A percentile compares a stretch with the other conserved stretches of the same genome.
These are phyloP conservation scores for Teleogryllus occipitalis DNA, from an alignment of 1,140 invertebrate species.

Conservation along the genomic window DNA sequence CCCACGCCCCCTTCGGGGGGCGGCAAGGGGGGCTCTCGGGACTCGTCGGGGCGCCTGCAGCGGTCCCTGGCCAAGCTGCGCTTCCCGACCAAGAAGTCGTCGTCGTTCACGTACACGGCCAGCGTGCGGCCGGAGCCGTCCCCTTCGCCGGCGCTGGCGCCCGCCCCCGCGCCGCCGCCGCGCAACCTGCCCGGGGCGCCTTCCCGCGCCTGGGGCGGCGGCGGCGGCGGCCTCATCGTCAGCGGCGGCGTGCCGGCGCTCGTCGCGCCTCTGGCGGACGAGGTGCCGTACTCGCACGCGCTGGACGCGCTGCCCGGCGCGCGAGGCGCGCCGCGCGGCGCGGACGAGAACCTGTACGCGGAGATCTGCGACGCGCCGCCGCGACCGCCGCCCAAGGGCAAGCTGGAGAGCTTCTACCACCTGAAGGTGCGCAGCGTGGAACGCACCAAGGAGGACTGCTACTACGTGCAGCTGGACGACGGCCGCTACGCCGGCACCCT, in stretches of 20 bases:
- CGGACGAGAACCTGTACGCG: background rate
- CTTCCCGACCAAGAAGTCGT: background rate
- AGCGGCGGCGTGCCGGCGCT: background rate
- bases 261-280: background rate
- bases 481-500: background rate
- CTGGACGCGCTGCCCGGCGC: background rate
- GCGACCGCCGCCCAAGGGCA: background rate
- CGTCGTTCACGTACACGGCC: background rate
- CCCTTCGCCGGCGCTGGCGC: background rate
- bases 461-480: background rate
- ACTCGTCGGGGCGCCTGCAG: background rate
- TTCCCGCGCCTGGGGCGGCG: background rate
- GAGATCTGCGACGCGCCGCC: background rate
- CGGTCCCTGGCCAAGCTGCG: background rate
- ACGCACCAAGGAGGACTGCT: background rate
- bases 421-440: background rate
- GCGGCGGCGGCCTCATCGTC: background rate
- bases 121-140: background rate
- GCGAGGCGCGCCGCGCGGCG: too few relatives aligned
- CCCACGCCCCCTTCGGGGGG: too few relatives aligned
- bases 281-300: background rate
- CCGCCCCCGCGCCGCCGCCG: too few relatives aligned
- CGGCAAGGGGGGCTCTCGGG: background rate
- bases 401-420: background rate
- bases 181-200: background rate